phyloP scores from a whole-genome alignment of 2,888 invertebrate genomes.

The Drosophila stalkeri region DNA sequence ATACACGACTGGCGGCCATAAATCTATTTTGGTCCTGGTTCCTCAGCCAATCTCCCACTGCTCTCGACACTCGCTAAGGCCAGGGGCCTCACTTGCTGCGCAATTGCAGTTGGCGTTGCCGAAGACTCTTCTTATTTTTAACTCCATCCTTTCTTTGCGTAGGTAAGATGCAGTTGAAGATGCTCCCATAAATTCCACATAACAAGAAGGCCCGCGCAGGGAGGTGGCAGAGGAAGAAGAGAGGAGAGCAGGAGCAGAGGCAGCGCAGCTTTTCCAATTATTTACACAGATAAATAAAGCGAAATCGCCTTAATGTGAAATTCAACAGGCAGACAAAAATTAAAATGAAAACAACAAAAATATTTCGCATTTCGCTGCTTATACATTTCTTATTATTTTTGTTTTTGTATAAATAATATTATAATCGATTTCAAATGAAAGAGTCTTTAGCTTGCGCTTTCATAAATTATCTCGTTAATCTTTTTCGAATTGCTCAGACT shows the following conservation, averaged over 20 bases:
- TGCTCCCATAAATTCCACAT: constrained; percentile 59
- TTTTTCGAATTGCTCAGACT: constrained; percentile 38
- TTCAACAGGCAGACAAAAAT: constrained; percentile 51
- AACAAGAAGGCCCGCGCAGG: constrained; percentile 7
- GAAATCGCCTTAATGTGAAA: constrained; percentile 60
- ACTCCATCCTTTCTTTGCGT: constrained; percentile 69
- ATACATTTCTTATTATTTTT: neutral
- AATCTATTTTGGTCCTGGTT: constrained; percentile 77
- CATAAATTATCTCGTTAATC: constrained; percentile 64
- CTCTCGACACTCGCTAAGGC: constrained; percentile 10
- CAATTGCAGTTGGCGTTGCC: constrained; percentile 57
- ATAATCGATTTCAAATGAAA: constrained; percentile 59
- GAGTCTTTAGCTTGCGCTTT: constrained; percentile 35
- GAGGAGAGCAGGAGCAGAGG: neutral
- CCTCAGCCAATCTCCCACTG: constrained; percentile 54
- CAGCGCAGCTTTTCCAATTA: constrained; percentile 58
- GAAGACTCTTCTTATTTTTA: constrained; percentile 67
- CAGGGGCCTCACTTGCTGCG: constrained; percentile 65
- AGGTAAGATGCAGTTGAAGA: constrained; percentile 66
- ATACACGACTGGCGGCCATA: constrained; percentile 68
- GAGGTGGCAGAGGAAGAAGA: no score
- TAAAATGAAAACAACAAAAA: constrained; percentile 15
- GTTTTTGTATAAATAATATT: constrained; percentile 46
- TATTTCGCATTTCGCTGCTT: constrained; percentile 6
- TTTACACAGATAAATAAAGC: constrained; percentile 63